phyloP scores from a whole-genome alignment of 2,113 vertebrate genomes.

The Motacilla tschutschensis region DNA sequence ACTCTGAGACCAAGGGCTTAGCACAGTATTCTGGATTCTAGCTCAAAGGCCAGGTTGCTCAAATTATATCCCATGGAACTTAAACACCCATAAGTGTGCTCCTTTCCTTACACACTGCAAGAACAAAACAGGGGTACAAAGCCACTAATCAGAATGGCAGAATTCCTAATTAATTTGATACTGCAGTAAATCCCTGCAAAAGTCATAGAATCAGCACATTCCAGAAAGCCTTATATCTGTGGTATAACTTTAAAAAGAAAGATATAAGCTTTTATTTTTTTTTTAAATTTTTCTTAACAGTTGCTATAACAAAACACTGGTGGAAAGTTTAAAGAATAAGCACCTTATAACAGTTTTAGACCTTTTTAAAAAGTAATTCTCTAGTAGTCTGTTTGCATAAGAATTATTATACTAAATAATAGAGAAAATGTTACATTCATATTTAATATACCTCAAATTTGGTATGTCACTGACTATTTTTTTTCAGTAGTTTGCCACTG shows the following conservation, averaged over 20 bases:
- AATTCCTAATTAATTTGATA: background rate
- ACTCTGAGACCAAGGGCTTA: background rate
- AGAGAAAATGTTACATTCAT: background rate
- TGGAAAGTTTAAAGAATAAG: background rate
- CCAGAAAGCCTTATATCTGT: background rate
- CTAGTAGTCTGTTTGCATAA: background rate
- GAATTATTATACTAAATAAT: background rate
- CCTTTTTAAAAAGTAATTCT: background rate
- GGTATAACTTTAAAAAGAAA: background rate
- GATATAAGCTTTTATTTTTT: background rate
- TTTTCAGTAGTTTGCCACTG: background rate
- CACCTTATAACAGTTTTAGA: background rate
- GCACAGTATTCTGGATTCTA: background rate
- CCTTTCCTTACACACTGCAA: background rate
- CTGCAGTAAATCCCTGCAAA: background rate
- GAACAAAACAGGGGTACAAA: background rate
- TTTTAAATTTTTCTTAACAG: background rate
- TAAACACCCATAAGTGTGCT: background rate
- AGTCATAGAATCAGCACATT: background rate
- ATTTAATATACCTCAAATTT: background rate
- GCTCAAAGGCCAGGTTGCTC: background rate
- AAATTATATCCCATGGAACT: background rate
- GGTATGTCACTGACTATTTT: background rate
- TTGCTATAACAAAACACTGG: background rate
- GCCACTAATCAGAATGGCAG: background rate